Evolutionary conservation across 2,113 vertebrate genomes (phyloP), one percentile per base, ranked within the genome.

Genomic region (Gymnogyps californianus): DNA sequence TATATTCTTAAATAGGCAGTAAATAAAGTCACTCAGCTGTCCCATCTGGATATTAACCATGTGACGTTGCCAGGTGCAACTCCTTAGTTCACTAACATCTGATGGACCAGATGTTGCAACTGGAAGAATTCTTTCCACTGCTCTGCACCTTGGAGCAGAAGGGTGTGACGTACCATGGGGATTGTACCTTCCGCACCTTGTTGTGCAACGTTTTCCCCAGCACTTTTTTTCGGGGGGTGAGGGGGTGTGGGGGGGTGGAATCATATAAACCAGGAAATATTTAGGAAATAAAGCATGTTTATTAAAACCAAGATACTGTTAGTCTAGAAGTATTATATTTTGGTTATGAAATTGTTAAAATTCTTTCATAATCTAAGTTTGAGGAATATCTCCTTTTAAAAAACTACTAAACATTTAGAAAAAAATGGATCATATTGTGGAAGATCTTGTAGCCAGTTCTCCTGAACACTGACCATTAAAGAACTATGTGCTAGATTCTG

Each of bases 101-200:
- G 93, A 82, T 15, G 64, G 87, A 65, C 52, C 93, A 96, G 94
- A 83, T 97, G 95, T 95, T 94, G 75, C 71, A 92, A 25, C 44
- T 57, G 67, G 71, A 92, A 44, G 47, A 87, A 92, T 95, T 93
- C 72, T 76, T 97, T 96, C 90, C 76, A 66, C 75, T 1, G 47
- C 52, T 94, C 47, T 96, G 95, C 88, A 72, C 38, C 64, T 96
- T 0, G 0, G 62, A 79, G 80, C 83, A 64, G 65, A 70, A 66
- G 89, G 44, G 31, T 88, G 78, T 79, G 71, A 67, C 7, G 38
- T 44, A 31, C 36, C 12, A 0, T 8, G 14, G 80, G 88, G 46
- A 79, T 4, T 65, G 42, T 59, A 42, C 72, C 59, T 87, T 78
- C 85, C 7, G 6, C 61, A 62, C 44, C 69, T 93, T 47, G 7